Evolutionary conservation across 1,140 invertebrate species (phyloP), one percentile per base, ranked within the genome.

Genomic region (Leptonema lineaticorne): DNA sequence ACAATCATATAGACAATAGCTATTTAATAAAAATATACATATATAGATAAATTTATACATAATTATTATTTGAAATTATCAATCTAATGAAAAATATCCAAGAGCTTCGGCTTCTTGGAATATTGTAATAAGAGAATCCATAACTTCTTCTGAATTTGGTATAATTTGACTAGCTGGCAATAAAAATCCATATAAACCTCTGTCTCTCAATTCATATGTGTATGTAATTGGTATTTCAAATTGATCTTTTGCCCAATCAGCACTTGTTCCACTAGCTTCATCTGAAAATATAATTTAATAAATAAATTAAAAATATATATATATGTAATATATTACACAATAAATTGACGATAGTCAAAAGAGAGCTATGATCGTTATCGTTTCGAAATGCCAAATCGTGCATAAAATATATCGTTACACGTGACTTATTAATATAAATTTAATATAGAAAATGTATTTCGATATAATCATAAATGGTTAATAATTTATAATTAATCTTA

Each of bases 111-210:
- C 85, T 71, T 87, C 84, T 27, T 83, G 73, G 50, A 90, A 83
- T 57, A 90, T 78, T 9, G 85, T 85, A 0, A 89, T 59, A 5
- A 89, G 74, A 8, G 85, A 87, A 68, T 87, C 88, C 48, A 88
- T 75, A 3, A 89, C 87, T 81, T 94, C 92, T 68, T 86, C 77
- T 27, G 83, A 87, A 29, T 90, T 91, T 0, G 89, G 88, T 28
- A 88, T 79, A 63, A 95, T 95, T 75, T 92, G 85, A 45, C 84
- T 78, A 2, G 89, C 81, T 0, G 92, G 92, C 16, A 95, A 79
- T 0, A 92, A 14, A 75, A 95, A 95, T 0, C 92, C 92, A 69
- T 88, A 85, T 59, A 78, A 69, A 22, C 92, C 92, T n/a, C 78
- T 85, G 75, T 94, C 92, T 4, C 91, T 79, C 11, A 92, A 78